These are phyloP conservation scores for Listronotus bonariensis DNA, from an alignment of 1,140 invertebrate genomes.

Conservation along the genomic window DNA sequence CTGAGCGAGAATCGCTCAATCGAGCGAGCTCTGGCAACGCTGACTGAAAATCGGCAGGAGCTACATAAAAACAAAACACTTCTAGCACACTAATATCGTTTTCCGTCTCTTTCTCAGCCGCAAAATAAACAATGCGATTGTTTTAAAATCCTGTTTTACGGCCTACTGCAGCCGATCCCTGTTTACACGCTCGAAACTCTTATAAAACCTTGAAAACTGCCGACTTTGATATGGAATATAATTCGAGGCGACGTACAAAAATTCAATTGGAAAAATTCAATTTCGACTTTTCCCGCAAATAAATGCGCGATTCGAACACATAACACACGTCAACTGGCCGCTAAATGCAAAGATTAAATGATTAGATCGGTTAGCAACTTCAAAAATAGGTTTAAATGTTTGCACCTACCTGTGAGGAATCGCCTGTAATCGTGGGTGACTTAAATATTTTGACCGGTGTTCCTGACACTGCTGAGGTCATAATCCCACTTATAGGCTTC, in stretches of 20 bases:
- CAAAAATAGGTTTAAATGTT: neutral
- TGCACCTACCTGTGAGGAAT: slow-evolving; percentile 43
- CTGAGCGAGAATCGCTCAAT: no score
- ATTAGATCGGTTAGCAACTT: slow-evolving; percentile 10
- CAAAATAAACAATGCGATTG: neutral
- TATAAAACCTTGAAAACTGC: neutral
- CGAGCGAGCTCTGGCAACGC: no score
- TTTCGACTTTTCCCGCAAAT: no score
- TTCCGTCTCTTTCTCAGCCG: neutral
- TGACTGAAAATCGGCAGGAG: no score
- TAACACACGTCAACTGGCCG: no score
- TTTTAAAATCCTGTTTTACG: slow-evolving; percentile 5
- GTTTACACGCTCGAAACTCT: neutral
- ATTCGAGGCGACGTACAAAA: slow-evolving; percentile 3
- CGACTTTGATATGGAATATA: neutral
- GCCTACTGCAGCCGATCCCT: slow-evolving; percentile 12
- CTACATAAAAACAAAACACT: no score
- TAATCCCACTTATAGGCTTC: slow-evolving; percentile 58
- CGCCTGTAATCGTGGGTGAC: slow-evolving; percentile 47
- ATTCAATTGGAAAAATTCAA: neutral
- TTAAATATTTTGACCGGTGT: slow-evolving; percentile 61
- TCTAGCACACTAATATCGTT: neutral
- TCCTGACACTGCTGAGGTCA: slow-evolving; percentile 57
- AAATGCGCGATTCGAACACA: no score
- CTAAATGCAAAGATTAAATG: no score